These are phyloP conservation scores for Rattus rattus DNA, from an alignment of 2,113 vertebrate genomes.

Conservation along the genomic window DNA sequence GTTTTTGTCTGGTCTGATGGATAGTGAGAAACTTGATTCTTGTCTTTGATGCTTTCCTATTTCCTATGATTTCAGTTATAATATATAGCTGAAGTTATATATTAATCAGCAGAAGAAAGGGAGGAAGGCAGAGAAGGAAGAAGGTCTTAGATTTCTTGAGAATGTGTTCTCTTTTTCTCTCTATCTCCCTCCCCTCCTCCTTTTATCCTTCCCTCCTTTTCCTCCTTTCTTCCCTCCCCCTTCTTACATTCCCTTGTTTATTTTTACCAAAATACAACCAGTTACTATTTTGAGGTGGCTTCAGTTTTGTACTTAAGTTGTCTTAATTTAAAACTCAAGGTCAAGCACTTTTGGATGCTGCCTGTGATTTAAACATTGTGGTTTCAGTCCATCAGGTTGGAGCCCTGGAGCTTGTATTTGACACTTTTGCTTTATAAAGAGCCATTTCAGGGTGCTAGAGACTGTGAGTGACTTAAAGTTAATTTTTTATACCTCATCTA, in stretches of 20 bases:
- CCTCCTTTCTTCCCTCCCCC: neutral
- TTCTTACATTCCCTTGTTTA: too few species aligned
- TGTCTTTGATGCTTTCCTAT: neutral
- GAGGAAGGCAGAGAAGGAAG: neutral
- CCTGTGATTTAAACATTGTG: neutral
- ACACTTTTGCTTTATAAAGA: neutral
- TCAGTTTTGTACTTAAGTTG: neutral
- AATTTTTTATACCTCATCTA: neutral
- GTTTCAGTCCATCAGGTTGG: neutral
- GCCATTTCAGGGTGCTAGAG: neutral
- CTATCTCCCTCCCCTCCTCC: neutral
- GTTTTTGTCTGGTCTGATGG: neutral
- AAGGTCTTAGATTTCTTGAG: neutral
- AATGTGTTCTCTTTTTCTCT: neutral
- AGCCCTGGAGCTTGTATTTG: neutral
- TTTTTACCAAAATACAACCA: neutral
- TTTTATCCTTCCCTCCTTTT: rapidly evolving
- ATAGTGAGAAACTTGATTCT: neutral
- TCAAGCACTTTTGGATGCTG: neutral
- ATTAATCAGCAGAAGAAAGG: neutral
- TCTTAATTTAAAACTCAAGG: neutral
- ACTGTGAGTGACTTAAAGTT: neutral
- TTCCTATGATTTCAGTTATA: too few species aligned
- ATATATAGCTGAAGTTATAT: too few species aligned
- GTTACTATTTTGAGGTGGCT: neutral